phyloP scores from a whole-genome alignment of 2,113 vertebrate genomes.

The Lophius piscatorius region DNA sequence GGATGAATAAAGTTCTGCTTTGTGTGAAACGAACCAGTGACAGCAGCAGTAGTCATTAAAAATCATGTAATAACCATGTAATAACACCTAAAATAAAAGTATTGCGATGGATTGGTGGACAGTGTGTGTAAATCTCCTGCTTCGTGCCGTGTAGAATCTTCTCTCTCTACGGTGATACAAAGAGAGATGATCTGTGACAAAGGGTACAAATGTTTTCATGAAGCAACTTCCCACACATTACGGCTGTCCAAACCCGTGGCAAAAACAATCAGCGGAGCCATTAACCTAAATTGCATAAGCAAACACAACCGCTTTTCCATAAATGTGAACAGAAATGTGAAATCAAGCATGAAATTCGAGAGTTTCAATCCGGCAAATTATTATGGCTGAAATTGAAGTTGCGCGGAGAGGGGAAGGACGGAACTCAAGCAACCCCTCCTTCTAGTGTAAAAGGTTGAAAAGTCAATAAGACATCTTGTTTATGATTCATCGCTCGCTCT shows the following conservation, averaged over 20 bases:
- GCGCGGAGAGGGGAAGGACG: not conserved
- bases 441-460: slow-evolving; percentile 41
- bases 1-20: too few relatives aligned
- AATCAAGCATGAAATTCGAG: slow-evolving; percentile 69
- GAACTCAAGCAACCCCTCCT: slow-evolving; percentile 29
- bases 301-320: slow-evolving; percentile 50
- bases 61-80: too few relatives aligned
- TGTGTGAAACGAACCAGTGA: not conserved
- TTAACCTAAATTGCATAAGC: slow-evolving; percentile 51
- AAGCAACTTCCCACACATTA: slow-evolving; percentile 44
- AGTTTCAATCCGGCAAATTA: slow-evolving; percentile 53
- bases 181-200: slow-evolving; percentile 53
- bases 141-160: slow-evolving; percentile 8
- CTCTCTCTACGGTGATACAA: slow-evolving; percentile 24
- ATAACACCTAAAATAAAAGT: too few relatives aligned
- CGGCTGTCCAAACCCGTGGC: slow-evolving; percentile 14
- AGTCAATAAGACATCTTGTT: slow-evolving; percentile 51
- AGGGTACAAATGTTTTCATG: slow-evolving; percentile 44
- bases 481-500: slow-evolving; percentile 34
- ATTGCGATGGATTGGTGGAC: slow-evolving; percentile 1
- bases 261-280: slow-evolving; percentile 57
- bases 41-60: too few relatives aligned
- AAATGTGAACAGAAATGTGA: slow-evolving; percentile 59
- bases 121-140: not conserved
- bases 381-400: slow-evolving; percentile 55